Conservation (phyloP, 1,140 invertebrate species). For the Bombyx mandarina region DNA sequence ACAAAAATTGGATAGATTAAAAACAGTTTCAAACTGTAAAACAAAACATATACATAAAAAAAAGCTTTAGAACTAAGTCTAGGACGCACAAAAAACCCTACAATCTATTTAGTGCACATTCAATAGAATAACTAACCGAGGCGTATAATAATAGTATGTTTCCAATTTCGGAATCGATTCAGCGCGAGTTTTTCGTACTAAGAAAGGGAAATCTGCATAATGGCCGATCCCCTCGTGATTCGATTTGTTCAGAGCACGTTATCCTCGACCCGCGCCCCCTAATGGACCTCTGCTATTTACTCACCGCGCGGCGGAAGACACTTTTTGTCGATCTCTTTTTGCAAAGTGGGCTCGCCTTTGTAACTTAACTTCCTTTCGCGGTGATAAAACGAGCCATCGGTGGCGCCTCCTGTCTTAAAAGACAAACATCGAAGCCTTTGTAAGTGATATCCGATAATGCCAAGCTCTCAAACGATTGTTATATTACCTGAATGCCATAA, state of each 20-base stretch:
- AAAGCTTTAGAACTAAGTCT: too few relatives aligned
- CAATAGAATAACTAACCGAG: too few relatives aligned
- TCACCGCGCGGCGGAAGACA: conserved; percentile 22
- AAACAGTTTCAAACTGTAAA: too few relatives aligned
- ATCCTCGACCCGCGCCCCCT: conserved; percentile 24
- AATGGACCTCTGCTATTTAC: conserved; percentile 47
- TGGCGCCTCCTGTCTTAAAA: conserved; percentile 13
- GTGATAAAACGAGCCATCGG: conserved; percentile 22
- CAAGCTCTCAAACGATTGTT: conserved; percentile 16
- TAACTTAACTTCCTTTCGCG: conserved; percentile 28
- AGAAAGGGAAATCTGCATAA: conserved; percentile 65
- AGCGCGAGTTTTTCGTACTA: conserved; percentile 33
- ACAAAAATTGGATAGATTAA: too few relatives aligned
- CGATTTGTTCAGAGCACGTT: conserved; percentile 52
- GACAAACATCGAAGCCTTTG: conserved; percentile 33
- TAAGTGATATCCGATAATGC: conserved; percentile 50
- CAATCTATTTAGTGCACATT: too few relatives aligned
- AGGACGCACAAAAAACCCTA: too few relatives aligned
- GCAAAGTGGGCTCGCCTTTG: conserved; percentile 28
- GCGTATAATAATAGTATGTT: neutral
- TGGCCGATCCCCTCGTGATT: conserved; percentile 47
- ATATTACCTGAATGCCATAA: too few relatives aligned
- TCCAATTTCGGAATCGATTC: conserved; percentile 7
- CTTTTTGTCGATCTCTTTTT: conserved; percentile 32
- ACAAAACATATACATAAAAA: too few relatives aligned